phyloP scores from a whole-genome alignment of 1,140 invertebrate genomes.

The Antheraea mylitta region DNA sequence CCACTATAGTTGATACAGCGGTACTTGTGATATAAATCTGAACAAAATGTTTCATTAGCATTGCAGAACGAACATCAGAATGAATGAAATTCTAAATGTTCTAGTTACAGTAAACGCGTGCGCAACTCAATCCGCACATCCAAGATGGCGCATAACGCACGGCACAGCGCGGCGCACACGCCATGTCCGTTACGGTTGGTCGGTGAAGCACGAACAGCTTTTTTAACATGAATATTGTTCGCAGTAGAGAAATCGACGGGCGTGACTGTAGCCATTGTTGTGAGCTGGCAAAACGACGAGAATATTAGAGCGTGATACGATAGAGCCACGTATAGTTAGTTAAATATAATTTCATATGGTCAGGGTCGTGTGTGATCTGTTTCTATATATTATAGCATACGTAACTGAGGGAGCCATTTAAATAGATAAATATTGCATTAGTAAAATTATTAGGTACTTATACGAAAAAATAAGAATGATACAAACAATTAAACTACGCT shows the following conservation, averaged over 20 bases:
- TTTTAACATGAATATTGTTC: slow-evolving; percentile 77
- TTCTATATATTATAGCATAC: neutral
- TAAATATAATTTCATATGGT: neutral
- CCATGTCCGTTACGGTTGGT: slow-evolving; percentile 64
- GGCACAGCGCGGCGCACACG: slow-evolving; percentile 59
- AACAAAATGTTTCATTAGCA: neutral
- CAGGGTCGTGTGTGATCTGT: neutral
- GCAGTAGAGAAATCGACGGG: slow-evolving; percentile 74
- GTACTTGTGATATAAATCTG: neutral
- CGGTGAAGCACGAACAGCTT: slow-evolving; percentile 60
- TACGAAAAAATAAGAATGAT: no score
- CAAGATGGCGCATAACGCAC: slow-evolving; percentile 74
- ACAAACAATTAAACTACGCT: no score
- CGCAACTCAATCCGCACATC: slow-evolving; percentile 69
- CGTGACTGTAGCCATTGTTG: slow-evolving; percentile 72
- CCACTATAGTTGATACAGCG: neutral
- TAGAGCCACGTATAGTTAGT: slow-evolving; percentile 46
- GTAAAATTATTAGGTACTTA: no score
- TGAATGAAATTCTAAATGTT: neutral
- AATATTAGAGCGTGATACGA: slow-evolving; percentile 73
- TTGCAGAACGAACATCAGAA: neutral
- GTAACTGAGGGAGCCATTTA: neutral
- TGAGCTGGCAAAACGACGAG: slow-evolving; percentile 58
- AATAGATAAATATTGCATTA: neutral
- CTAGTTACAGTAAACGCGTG: slow-evolving; percentile 30